Evolutionary conservation across 1,140 invertebrate species (phyloP), one percentile per base, ranked within the genome.

Genomic region (Drosophila orosa): DNA sequence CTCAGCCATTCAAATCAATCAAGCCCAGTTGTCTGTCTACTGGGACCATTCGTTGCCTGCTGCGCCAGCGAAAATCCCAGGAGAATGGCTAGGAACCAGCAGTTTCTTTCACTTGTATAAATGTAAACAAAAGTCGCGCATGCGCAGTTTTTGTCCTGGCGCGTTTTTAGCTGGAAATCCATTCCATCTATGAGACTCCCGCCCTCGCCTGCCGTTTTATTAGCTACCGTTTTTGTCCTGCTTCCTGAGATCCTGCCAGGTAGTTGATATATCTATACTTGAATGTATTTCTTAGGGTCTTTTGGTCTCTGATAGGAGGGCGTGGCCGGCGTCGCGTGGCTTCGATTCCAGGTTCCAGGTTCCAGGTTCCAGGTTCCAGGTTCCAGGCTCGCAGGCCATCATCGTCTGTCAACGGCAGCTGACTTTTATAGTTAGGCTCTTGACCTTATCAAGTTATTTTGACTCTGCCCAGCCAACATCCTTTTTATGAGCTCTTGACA

Each of bases 391-490:
- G 24, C 24, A 7, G 47, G 27, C 40, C 42, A 29, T 45, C 29
- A 47, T 40, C 66, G 67, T 71, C 67, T 67, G 60, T 67, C 68
- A 47, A 39, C 68, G 57, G 42, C 65, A 82, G 78, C 82, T 86
- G 78, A 82, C 61, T 86, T 87, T 87, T 80, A 87, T 89, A 74
- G 84, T 35, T 75, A 61, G 69, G 83, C 84, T 80, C 84, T 89
- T 87, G 83, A 87, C 80, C 83, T 87, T 87, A 89, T 89, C 83
- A 83, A 87, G 65, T 35, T 67, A 59, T 66, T 76, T 75, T 76
- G 72, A 74, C 72, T 75, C 48, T 57, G 40, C 42, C 22, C 44
- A 31, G 35, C 48, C 48, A 66, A 74, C 65, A 80, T 78, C 79
- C 78, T 87, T 86, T 82, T 89, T 83, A 76, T 77, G 80, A 66